These are phyloP conservation scores for Dufourea novaeangliae DNA, from an alignment of 1,140 invertebrate genomes.

Conservation along the genomic window DNA sequence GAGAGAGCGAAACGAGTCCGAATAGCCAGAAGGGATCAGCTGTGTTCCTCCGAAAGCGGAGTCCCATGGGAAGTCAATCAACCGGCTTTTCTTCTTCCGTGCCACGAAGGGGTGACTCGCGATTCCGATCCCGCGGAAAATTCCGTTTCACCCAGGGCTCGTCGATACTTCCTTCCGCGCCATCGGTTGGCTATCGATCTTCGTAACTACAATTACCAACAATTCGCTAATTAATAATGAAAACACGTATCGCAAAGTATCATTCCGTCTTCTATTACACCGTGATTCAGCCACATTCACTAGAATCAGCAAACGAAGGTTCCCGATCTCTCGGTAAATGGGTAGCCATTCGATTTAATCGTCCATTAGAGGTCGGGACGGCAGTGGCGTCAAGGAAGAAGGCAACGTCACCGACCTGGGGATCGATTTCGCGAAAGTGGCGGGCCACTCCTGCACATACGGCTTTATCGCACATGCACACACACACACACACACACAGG, in stretches of 20 bases:
- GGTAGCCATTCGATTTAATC: conserved; percentile 24
- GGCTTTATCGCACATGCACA: neutral
- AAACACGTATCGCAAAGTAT: too few relatives aligned
- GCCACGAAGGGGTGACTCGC: conserved; percentile 58
- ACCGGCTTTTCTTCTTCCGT: conserved; percentile 74
- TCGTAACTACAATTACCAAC: too few relatives aligned
- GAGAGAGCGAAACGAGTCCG: conserved; percentile 19
- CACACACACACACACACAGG: neutral
- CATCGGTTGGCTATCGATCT: neutral
- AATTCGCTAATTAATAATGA: too few relatives aligned
- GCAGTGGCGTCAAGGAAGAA: conserved; percentile 4
- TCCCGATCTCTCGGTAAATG: too few relatives aligned
- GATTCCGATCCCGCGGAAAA: conserved; percentile 28
- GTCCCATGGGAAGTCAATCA: conserved; percentile 82
- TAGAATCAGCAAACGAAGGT: too few relatives aligned
- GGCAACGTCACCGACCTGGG: conserved; percentile 25
- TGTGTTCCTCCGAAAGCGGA: conserved; percentile 78
- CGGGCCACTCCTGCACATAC: conserved; percentile 3
- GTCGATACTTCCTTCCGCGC: neutral
- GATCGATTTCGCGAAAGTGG: conserved; percentile 46
- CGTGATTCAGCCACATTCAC: too few relatives aligned
- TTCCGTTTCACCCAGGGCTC: conserved; percentile 20
- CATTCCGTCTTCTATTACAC: too few relatives aligned
- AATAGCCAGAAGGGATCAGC: conserved; percentile 76
- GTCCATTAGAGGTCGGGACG: neutral